These are phyloP conservation scores for Passer montanus DNA, from an alignment of 2,113 vertebrate species.

Conservation along the genomic window DNA sequence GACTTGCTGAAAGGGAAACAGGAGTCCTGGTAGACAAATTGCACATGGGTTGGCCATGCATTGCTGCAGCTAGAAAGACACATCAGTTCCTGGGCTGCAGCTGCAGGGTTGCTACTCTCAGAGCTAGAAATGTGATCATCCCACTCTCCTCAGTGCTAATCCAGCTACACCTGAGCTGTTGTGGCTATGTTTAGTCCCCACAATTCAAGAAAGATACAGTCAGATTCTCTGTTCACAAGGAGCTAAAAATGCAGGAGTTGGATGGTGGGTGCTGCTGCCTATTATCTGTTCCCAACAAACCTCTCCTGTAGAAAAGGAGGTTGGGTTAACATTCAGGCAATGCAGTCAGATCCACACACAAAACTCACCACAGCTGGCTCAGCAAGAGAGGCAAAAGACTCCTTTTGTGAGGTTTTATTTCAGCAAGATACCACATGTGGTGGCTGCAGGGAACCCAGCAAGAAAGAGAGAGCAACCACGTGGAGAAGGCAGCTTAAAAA, in stretches of 20 bases:
- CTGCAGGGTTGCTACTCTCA: not conserved
- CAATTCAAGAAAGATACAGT: not conserved
- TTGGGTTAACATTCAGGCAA: no score
- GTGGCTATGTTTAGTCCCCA: not conserved
- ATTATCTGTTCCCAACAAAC: not conserved
- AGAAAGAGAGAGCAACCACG: no score
- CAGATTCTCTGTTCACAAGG: not conserved
- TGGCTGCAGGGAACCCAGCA: no score
- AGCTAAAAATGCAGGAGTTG: not conserved
- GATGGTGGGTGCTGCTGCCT: not conserved
- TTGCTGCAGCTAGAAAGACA: not conserved
- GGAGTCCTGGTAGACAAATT: not conserved
- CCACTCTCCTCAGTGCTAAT: not conserved
- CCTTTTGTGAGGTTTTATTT: no score
- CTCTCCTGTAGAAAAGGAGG: not conserved
- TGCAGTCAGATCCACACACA: no score
- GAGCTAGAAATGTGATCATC: not conserved
- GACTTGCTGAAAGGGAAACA: not conserved
- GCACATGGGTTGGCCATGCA: not conserved
- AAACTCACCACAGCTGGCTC: no score
- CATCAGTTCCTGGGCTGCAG: not conserved
- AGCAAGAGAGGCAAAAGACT: no score
- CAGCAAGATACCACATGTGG: fast-evolving
- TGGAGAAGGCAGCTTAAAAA: no score
- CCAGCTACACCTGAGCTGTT: not conserved